phyloP scores from a whole-genome alignment of 2,113 vertebrate species.

The Pogona vitticeps region DNA sequence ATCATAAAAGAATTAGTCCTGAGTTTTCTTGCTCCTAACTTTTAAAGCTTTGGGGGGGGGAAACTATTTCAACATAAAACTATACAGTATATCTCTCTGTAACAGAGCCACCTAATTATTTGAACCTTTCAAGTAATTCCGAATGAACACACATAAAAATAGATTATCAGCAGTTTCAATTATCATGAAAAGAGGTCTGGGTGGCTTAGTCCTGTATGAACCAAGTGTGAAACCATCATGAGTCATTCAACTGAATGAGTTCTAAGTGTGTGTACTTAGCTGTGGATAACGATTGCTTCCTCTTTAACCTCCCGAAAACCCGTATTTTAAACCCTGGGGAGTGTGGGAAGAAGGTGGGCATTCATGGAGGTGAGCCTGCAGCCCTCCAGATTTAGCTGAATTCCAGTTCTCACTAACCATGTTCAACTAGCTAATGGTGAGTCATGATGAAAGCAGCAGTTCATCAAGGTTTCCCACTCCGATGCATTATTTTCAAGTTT shows the following conservation, averaged over 20 bases:
- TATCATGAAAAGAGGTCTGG: neutral
- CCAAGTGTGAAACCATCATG: neutral
- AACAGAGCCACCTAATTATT: neutral
- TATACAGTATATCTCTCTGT: neutral
- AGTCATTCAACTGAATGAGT: conserved; percentile 8
- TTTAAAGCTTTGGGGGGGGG: neutral
- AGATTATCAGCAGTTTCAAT: conserved; percentile 11
- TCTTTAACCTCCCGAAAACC: neutral
- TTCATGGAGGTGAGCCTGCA: neutral
- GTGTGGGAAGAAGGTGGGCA: neutral
- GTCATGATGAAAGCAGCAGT: neutral
- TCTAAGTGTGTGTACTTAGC: neutral
- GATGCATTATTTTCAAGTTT: neutral
- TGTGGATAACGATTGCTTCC: neutral
- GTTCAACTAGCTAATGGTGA: neutral
- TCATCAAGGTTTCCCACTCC: neutral
- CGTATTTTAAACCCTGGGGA: neutral
- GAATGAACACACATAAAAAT: neutral
- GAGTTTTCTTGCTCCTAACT: neutral
- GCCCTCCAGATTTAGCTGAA: neutral
- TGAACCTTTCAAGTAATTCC: conserved; percentile 3
- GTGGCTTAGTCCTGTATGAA: neutral
- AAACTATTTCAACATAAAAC: neutral
- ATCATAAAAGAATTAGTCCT: neutral
- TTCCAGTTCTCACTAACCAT: neutral